Base-by-base conservation (phyloP, 2,113 vertebrate species). In the Clarias macrocephalus region DNA sequence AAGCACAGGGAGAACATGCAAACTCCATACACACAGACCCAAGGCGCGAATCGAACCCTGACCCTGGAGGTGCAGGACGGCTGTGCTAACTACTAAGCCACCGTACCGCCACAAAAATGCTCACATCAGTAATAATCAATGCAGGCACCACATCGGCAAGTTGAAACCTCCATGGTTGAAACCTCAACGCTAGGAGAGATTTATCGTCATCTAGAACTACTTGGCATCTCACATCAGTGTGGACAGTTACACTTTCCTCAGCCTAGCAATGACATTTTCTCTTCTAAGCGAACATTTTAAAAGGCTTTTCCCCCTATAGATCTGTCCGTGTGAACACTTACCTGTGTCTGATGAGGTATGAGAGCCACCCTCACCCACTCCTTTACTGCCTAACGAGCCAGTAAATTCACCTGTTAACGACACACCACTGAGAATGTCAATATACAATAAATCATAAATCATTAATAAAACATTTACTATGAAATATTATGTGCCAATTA, bases 361-460 rank as follows among this genome's bases (percentile, higher is more conserved):
- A 52, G 87, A 89, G 4, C 91, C 92, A 66, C 93, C 93, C 63
- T 97, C 95, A 89, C 95, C 95, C 88, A 96, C 91, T 88, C 92
- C 95, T 94, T 97, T 99, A 93, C 95, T 96, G 94, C 94, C 95
- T 90, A 93, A 93, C 57, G 94, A 94, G 89, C 96, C 96, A 91
- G 94, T 95, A 93, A 97, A 96, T 91, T 97, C 96, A 93, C 95
- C 96, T 95, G 80, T 8, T 83, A 9, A 88, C 21, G 28, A 77
- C 52, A 82, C 66, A 30, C 28, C 76, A 42, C 9, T 37, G 62
- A 66, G 9, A 21, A 73, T 42, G 8, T 73, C 16, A 73, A 73
- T 42, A 73, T 73, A 42, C 3, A 76, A 52, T 52, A 25, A 76
- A 76, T n/a, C 3, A 76, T 52, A 48, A 1, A 19, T 73, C 33